Base-by-base conservation (phyloP, 37 sponge, comb jelly and placozoan genomes). In the Chondrilla cf. caribensis region DNA sequence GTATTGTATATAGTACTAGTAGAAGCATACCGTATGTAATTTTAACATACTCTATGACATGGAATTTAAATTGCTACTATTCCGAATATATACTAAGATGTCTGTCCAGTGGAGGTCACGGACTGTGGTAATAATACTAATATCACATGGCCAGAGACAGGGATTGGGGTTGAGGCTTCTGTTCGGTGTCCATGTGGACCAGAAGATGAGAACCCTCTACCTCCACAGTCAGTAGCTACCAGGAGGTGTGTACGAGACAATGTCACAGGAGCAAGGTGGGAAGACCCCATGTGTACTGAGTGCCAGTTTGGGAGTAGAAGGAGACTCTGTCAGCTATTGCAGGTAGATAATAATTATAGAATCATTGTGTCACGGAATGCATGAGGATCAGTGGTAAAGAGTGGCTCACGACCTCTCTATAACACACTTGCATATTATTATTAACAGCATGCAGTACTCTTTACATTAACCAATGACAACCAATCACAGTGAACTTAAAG, bases 231-330 rank as follows among this genome's bases (percentile, higher is more conserved):
- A 4, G 35, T 28, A 67, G 85, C 85, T 35, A 77, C 81, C 18
- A 58, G 89, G 22, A 22, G 14, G 38, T 89, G 89, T 81, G 81
- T 38, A 18, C 85, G 89, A 24, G 36, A 81, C 43, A 84, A 84
- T 60, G 43, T 22, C 32, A 55, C 25, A 66, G 82, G 85, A 54
- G 85, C 64, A 33, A 21, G 32, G 58, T 89, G 89, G 89, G 32
- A 38, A n/a, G 25, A 44, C 4, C 75, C 85, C 29, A n/a, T 62
- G 36, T 33, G n/a, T 6, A 22, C 39, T 24, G 35, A 42, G 1
- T 89, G 89, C 47, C 37, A 89, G 37, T 84, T 89, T 38, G 54
- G 35, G 39, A 38, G 31, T 2, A 66, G 77, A 11, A 60, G 78
- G 33, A 29, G 35, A 2, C 64, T 87, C 6, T 87, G 87, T 39